Evolutionary conservation across 1,140 invertebrate genomes (phyloP), one percentile per base, ranked within the genome.

Genomic region (Musca vetustissima): DNA sequence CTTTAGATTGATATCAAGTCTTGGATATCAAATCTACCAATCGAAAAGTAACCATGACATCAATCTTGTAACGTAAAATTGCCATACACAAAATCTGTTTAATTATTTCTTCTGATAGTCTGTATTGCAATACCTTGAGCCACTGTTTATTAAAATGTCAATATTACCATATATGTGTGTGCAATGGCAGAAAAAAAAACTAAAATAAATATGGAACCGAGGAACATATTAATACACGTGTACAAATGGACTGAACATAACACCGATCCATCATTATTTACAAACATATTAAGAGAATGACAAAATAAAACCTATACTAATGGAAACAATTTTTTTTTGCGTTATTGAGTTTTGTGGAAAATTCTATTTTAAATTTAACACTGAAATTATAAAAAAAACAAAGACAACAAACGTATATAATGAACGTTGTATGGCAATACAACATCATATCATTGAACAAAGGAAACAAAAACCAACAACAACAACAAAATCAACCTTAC

Each of bases 361-460:
- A 43, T 36, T 52, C 8, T 7, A 19, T 21, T 52, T 52, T 52
- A 8, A 52, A 19, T 52, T 52, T 4, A 19, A 52, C n/a, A 22
- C 21, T 19, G 0, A n/a, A 52, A 52, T 17, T 11, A 52, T 7
- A 52, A 9, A 52, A 21, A 52, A 0, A 19, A 52, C 6, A 52
- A 52, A n/a, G 4, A 21, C 19, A 52, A 1, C 7, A 52, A 52
- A n/a, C n/a, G 21, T 9, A 57, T 28, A 28, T 24, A 28, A 15
- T 57, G 15, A 57, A 14, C 13, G 36, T 43, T 43, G 36, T 43
- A 43, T 43, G 6, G 11, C 11, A 43, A 61, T 28, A 28, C 57
- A 61, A 36, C 57, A 61, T 36, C 57, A 61, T 61, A 61, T 61
- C 57, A 61, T 61, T 55, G 4, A 14, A 55, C 19, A 55, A 55